These are phyloP conservation scores for Zootoca vivipara DNA, from an alignment of 2,113 vertebrate genomes.

Conservation along the genomic window DNA sequence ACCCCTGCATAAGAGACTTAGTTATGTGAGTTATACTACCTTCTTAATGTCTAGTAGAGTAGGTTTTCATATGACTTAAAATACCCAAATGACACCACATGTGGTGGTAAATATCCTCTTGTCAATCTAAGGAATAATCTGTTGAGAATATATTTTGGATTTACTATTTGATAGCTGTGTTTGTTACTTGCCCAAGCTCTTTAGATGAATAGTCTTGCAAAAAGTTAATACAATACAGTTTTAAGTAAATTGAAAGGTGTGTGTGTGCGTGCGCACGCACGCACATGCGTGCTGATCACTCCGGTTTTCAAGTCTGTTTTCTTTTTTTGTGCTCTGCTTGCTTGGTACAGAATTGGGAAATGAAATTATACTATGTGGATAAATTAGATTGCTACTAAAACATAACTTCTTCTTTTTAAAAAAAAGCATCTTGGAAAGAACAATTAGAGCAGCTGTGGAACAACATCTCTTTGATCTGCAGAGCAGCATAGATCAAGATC, in stretches of 20 bases:
- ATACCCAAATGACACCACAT: neutral
- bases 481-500: constrained; percentile 87
- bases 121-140: neutral
- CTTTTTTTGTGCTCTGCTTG: constrained; percentile 32
- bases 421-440: constrained; percentile 90
- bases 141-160: neutral
- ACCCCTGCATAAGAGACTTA: neutral
- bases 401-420: constrained; percentile 23
- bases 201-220: neutral
- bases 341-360: neutral
- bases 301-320: neutral
- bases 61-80: neutral
- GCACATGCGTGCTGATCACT: neutral
- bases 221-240: neutral
- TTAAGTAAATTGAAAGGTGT: neutral
- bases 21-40: neutral
- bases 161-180: neutral
- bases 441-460: constrained; percentile 90
- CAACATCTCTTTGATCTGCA: constrained; percentile 92
- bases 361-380: neutral
- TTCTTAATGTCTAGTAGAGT: neutral
- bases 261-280: neutral
- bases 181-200: neutral
- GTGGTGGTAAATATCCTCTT: neutral
- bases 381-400: neutral